Percentiles rank a stretch among this genome's conserved stretches.
These are phyloP conservation scores for Spheniscus humboldti DNA, from an alignment of 2,797 vertebrate genomes.

Conservation along the genomic window DNA sequence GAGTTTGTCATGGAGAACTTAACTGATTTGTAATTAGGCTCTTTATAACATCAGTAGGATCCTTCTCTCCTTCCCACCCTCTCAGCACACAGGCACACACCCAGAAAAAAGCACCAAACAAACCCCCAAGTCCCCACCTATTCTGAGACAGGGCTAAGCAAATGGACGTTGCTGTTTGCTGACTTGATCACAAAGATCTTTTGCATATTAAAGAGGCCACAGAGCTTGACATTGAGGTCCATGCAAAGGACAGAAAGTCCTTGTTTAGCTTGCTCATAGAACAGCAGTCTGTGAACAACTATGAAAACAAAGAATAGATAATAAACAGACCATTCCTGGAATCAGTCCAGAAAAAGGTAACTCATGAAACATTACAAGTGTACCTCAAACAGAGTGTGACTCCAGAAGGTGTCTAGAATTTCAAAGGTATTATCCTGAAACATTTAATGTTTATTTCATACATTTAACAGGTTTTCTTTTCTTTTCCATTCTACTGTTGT, in stretches of 20 bases:
- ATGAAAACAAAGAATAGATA: not conserved
- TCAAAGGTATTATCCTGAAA: not conserved
- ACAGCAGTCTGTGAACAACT: not conserved
- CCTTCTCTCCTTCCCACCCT: not conserved
- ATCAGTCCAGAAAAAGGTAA: not conserved
- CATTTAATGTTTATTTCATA: not conserved
- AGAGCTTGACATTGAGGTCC: not conserved
- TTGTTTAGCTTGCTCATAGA: not conserved
- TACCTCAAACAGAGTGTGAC: not conserved
- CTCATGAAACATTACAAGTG: not conserved
- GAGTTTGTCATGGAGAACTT: not conserved
- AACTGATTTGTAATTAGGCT: not conserved
- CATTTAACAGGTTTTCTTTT: not conserved
- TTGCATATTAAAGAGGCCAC: not conserved
- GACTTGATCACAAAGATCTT: not conserved
- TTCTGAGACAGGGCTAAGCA: not conserved
- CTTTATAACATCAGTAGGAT: not conserved
- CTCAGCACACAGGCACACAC: not conserved
- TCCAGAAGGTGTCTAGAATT: not conserved
- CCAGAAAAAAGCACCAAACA: fast-evolving
- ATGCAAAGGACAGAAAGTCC: not conserved
- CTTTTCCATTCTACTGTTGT: not conserved
- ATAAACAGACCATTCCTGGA: not conserved
- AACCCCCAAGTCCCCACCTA: not conserved
- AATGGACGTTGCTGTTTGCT: not conserved